Evolutionary conservation across 2,888 invertebrate species (phyloP), one percentile per base, ranked within the genome.

Genomic region (Drosophila rellima): DNA sequence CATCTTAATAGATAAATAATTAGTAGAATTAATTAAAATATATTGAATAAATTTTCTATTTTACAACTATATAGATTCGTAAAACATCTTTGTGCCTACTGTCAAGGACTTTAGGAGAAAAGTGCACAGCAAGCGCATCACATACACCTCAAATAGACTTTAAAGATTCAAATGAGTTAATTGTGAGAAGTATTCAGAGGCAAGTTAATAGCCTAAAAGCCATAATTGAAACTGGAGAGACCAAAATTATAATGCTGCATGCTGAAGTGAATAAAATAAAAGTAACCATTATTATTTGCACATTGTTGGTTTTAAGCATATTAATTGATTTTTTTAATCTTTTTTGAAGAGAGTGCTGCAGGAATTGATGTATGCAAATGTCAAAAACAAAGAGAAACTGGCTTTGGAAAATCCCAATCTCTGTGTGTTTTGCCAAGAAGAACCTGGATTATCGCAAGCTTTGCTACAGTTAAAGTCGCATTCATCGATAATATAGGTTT

Each of bases 191-290:
- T 26, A 40, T 83, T 45, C 61, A 61, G 45, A 33, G 31, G 10
- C 57, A 77, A 64, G 57, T 80, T 1, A 18, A 40, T 42, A 17
- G 33, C 17, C 45, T 77, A 29, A 76, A 40, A 59, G 35, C 17
- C 2, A 56, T 44, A 11, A 71, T 77, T 45, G 48, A 64, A 33
- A 31, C 50, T 18, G 77, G 64, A 1, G 80, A 80, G 18, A 76
- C 63, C 0, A 77, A 77, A 71, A 76, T 77, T n/a, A 62, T 80
- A 71, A 67, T 63, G 45, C 67, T 77, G 8, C 67, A 80, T 15
- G 71, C 67, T 37, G 77, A 77, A 57, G 61, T 80, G 20, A 64
- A 62, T 42, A 80, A 77, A 64, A 35, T 77, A 20, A 77, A 71
- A 71, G 77, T 74, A 70, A 63, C 29, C 17, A 23, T 6, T 10